A percentile compares a stretch with the other conserved stretches of the same genome.
phyloP scores from a whole-genome alignment of 2,113 vertebrate species.

The Euleptes europaea region DNA sequence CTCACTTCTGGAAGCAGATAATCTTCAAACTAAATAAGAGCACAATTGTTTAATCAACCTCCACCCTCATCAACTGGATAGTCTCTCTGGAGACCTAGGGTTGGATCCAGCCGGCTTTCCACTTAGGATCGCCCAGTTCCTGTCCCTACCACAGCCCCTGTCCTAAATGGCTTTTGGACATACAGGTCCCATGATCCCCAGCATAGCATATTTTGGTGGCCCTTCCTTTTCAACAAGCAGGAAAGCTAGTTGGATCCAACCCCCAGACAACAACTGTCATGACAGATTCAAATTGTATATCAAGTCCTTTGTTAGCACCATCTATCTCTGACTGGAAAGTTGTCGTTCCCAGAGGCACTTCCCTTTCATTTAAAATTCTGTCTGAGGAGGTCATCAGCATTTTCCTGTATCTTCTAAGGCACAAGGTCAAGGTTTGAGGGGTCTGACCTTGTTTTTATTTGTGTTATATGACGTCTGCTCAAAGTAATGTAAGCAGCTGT shows the following conservation, averaged over 20 bases:
- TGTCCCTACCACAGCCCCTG: no score
- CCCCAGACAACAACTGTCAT: not conserved
- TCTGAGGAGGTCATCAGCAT: not conserved
- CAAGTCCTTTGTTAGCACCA: accelerated
- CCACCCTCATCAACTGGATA: not conserved
- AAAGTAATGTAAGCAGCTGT: not conserved
- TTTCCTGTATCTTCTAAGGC: not conserved
- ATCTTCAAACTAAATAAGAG: not conserved
- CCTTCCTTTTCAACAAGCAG: no score
- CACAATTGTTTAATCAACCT: not conserved
- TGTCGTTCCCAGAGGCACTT: not conserved
- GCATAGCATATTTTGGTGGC: no score
- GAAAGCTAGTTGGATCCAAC: not conserved
- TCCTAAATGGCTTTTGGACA: no score
- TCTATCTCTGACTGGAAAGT: accelerated
- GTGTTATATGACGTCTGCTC: not conserved
- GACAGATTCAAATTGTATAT: accelerated
- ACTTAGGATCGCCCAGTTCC: not conserved
- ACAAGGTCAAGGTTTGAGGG: not conserved
- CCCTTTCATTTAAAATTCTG: not conserved
- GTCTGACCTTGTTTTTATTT: not conserved
- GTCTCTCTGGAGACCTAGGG: not conserved
- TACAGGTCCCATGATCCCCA: no score
- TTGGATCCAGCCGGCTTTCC: not conserved
- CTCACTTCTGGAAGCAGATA: not conserved